Evolutionary conservation across 2,797 vertebrate species (phyloP), one percentile per base, ranked within the genome.

Genomic region (Microctenopoma stevenorrisi): DNA sequence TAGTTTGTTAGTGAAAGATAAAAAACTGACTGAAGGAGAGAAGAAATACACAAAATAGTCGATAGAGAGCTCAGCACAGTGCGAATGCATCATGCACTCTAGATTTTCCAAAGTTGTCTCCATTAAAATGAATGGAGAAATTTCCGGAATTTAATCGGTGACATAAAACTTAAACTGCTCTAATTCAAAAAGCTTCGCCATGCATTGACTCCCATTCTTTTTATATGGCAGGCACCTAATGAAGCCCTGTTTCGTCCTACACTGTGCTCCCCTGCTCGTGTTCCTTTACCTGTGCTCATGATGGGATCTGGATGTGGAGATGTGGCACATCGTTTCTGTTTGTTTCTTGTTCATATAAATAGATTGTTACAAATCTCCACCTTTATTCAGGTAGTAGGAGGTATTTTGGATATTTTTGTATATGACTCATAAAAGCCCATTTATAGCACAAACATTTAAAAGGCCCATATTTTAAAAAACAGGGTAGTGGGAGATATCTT

Each of bases 301-400:
- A 84, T n/a, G 55, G 18, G 69, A 76, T 76, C 18, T 68, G 66
- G 77, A 77, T 72, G 79, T 82, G 82, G 60, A 78, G 64, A 86
- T 82, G 78, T 71, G 26, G 78, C 61, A 65, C 10, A 65, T 70
- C 71, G 15, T 69, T 77, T 79, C 68, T 49, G 50, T 85, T 76
- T 75, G 66, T 71, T 63, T 76, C 67, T 30, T 4, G 28, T 30
- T 30, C 5, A 30, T 33, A 33, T 4, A 87, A 84, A 82, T 74
- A 73, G 78, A 84, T 79, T 44, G 16, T 49, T 47, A 52, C 50
- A 47, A 49, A 50, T 80, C 68, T 78, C 80, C 84, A 78, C 63
- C 78, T 68, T 65, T 67, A 61, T 46, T 72, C 14, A 26, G 56
- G 38, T 40, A 62, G 57, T 8, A 64, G 22, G 47, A 76, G 78